These are phyloP conservation scores for Palythoa caribaeorum DNA, from an alignment of 92 coral and sea anemone genomes.

Conservation along the genomic window DNA sequence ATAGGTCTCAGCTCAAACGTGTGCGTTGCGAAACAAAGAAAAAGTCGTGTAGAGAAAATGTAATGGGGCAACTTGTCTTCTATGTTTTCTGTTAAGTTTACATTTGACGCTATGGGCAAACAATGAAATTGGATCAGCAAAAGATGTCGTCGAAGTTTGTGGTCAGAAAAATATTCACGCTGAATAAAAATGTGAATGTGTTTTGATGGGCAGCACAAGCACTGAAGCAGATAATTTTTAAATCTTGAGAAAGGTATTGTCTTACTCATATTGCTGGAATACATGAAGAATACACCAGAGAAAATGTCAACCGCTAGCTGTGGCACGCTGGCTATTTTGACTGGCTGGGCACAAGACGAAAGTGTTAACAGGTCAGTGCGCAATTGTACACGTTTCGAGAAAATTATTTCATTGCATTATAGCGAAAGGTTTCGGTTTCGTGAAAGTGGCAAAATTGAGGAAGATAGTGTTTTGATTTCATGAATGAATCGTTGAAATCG, in stretches of 20 bases:
- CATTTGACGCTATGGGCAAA: neutral
- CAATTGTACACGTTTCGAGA: neutral
- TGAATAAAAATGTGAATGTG: neutral
- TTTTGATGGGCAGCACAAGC: neutral
- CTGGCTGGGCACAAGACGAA: slow-evolving; percentile 45
- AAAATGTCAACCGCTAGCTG: slow-evolving; percentile 25
- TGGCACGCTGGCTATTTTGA: slow-evolving; percentile 16
- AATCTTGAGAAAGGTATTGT: neutral
- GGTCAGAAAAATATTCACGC: slow-evolving; percentile 22
- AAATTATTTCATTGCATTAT: neutral
- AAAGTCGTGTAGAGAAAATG: neutral
- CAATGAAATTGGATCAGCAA: slow-evolving; percentile 2
- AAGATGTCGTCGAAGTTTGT: slow-evolving; percentile 1
- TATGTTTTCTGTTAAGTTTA: neutral
- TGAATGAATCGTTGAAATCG: neutral
- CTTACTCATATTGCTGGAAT: neutral
- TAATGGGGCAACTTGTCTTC: neutral
- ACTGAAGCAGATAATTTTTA: neutral
- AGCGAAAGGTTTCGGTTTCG: neutral
- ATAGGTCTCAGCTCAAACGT: neutral
- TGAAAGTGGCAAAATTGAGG: neutral
- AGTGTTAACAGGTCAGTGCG: slow-evolving; percentile 39
- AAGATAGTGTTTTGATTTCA: neutral
- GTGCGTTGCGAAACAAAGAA: neutral
- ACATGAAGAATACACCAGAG: neutral